Evolutionary conservation across 2,888 invertebrate species (phyloP), one percentile per base, ranked within the genome.

Genomic region (Thalpophila matura): DNA sequence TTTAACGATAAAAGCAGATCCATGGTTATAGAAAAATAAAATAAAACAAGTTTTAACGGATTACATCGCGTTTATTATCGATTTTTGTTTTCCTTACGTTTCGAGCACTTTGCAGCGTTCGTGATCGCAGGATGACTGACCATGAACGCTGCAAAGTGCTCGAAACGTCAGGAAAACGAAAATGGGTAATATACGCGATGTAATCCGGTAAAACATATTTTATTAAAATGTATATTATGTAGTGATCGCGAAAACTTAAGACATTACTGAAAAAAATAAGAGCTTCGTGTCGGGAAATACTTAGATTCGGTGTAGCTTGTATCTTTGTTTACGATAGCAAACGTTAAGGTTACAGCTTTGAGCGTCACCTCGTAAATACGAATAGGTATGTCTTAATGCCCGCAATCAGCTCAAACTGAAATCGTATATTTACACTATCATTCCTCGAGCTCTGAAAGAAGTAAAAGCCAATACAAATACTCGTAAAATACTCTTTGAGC

Each of bases 381-480:
- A 60, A 60, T 49, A 75, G 56, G 43, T 63, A 75, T 58, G 43
- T 63, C 57, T 76, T 65, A 68, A 63, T 66, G 62, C 51, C 40
- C 59, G 51, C 60, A 65, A 59, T 73, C 61, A 54, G 38, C 59
- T 58, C 65, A 61, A 68, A 63, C 58, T 68, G 75, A 74, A 74
- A 74, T 74, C 58, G 62, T 77, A 74, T 78, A 72, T 80, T 79
- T 77, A 67, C 75, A 75, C 78, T 77, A 80, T 80, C 78, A 80
- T 80, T 75, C 42, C 61, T 61, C 46, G 63, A 57, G 53, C 73
- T 67, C 76, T 74, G 79, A 69, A 75, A 79, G 66, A 79, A 80
- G 70, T 76, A 78, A 78, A 80, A 77, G 72, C 63, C 79, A 80
- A 82, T 80, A 80, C 77, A 77, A 82, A 80, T 79, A 81, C 71